Base-by-base conservation (phyloP, 2,888 invertebrate genomes). In the Galeopsomyia nigrocyanea region DNA sequence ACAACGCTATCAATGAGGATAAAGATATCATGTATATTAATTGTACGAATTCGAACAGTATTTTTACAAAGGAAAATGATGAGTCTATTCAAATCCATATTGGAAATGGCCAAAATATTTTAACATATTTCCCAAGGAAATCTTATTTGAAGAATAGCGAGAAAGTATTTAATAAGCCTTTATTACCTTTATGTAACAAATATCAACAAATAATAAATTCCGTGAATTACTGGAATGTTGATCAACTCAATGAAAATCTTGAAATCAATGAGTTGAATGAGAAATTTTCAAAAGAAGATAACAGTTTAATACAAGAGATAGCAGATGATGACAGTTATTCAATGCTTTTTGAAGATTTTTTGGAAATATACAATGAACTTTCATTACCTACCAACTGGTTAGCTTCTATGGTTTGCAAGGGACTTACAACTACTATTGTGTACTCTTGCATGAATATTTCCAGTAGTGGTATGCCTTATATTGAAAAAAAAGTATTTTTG, bases 281-380 rank as follows among this genome's bases (percentile, higher is more conserved):
- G 7, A 26, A 68, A n/a, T 46, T 61, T 19, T 47, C 17, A 9
- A 68, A 61, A 61, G 26, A 61, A 61, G 26, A 47, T 47, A 53
- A 55, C 47, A 31, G 61, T 19, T 17, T 26, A 47, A 47, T 67
- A 39, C 49, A 65, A 62, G 46, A 73, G 19, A 53, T 49, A 31
- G 55, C n/a, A 55, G 49, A 69, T 22, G 17, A 31, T 63, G 26
- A 68, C 58, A 68, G 46, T 53, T 51, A 46, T 57, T 39, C 39
- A 51, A 81, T 83, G 80, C 76, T 85, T 9, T 85, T 85, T 57
- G 84, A 85, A 76, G 85, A 85, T 75, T 76, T 85, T 19, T 77
- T 85, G 3, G 85, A 85, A 76, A 76, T 82, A 39, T 83, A 81
- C 69, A 82, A 83, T 46, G 84, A 85, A 76, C 78, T 82, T 21